These are phyloP conservation scores for Lochmaea crataegi DNA, from an alignment of 2,888 invertebrate species.

Conservation along the genomic window DNA sequence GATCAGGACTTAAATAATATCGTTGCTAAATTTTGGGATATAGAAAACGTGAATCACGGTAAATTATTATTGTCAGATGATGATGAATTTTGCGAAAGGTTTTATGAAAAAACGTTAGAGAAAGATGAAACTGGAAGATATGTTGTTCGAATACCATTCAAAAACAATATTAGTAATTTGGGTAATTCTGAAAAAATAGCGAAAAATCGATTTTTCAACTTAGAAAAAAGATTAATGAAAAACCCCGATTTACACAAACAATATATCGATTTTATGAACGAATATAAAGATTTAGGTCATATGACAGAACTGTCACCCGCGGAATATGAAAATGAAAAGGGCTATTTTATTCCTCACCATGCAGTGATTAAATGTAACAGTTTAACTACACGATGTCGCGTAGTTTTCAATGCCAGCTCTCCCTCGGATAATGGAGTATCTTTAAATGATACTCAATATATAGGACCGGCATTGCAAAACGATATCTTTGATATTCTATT, in stretches of 20 bases:
- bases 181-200: too few species aligned
- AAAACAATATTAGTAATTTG: slow-evolving; percentile 15
- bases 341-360: not conserved
- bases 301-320: too few species aligned
- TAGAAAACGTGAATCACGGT: not conserved
- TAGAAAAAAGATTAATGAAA: too few species aligned
- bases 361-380: not conserved
- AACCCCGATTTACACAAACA: too few species aligned
- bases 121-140: slow-evolving; percentile 31
- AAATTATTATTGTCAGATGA: slow-evolving; percentile 12
- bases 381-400: not conserved
- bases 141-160: slow-evolving; percentile 37
- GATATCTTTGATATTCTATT: slow-evolving; percentile 18
- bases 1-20: too few species aligned
- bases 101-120: too few species aligned
- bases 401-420: slow-evolving; percentile 50
- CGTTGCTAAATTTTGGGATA: too few species aligned
- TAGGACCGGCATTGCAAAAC: slow-evolving; percentile 24
- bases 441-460: slow-evolving; percentile 35
- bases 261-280: too few species aligned
- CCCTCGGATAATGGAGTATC: slow-evolving; percentile 28
- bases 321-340: not conserved
- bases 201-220: too few species aligned
- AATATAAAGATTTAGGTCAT: too few species aligned
- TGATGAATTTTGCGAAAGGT: not conserved